Evolutionary conservation across 2,888 invertebrate species (phyloP), one percentile per base, ranked within the genome.

Genomic region (Latheticus oryzae): DNA sequence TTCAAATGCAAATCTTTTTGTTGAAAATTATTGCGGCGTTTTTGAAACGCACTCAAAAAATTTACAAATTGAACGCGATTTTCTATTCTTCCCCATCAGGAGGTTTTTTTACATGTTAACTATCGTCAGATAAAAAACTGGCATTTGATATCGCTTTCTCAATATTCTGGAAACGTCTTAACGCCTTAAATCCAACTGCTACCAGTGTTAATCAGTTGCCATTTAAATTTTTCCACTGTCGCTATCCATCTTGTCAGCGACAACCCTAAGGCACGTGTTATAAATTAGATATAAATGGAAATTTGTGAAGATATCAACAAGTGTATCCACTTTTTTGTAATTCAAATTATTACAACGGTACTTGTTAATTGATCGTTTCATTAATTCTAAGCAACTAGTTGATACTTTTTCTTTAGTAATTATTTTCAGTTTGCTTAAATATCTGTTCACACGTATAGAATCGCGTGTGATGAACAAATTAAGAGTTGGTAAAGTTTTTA

Each of bases 241-340:
- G 11, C 28, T n/a, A 28, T 28, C 12, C 5, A 28, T 28, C 28
- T 9, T 8, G 21, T 19, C 21, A 5, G 21, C 2, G 28, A 28
- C 28, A 28, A 28, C 28, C 28, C 28, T 28, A 5, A 8, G 28
- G 28, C 28, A 28, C 28, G 28, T 28, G 28, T 28, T 28, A 28
- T 28, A 28, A 28, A 28, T 28, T 28, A 12, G 28, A 28, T 28
- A 12, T 12, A 12, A 11, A 1, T 26, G 26, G 5, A 5, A 19
- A 19, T 19, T 19, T 19, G 4, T 3, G 5, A 19, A 19, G 21
- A 19, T 19, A 19, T 19, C 21, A 19, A 19, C 21, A n/a, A 26
- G n/a, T 2, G 28, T 11, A 28, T 9, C 2, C 9, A 9, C 9
- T 28, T 28, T 28, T 28, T 28, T 28, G 28, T 11, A 28, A n/a